A percentile compares a stretch with the other conserved stretches of the same genome.
Evolutionary conservation across 2,113 vertebrate species (phyloP).

Genomic region (Rhagologus leucostigma): DNA sequence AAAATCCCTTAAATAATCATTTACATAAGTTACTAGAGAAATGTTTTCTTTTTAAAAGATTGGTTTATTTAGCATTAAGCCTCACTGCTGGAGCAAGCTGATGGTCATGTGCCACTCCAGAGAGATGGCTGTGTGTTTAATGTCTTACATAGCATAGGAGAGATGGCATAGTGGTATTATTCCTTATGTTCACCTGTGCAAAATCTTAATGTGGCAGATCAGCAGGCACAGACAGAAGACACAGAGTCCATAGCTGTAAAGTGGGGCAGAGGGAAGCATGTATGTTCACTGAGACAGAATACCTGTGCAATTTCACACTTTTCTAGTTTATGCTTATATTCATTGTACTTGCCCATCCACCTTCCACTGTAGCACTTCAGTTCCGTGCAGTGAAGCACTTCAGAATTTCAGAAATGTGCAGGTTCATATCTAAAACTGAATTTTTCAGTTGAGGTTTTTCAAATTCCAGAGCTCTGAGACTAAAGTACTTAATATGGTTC

Average conservation of each 20-base stretch:
- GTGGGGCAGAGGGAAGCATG: background rate
- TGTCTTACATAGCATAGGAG: background rate
- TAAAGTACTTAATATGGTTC: background rate
- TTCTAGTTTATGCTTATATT: background rate
- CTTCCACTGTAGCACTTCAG: background rate
- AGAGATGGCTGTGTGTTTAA: background rate
- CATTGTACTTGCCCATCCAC: background rate
- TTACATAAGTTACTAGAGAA: background rate
- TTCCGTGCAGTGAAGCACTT: background rate
- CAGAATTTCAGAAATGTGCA: background rate
- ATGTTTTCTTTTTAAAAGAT: background rate
- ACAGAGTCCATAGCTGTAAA: background rate
- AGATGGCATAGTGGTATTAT: background rate
- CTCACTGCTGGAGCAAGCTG: background rate
- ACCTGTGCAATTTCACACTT: background rate
- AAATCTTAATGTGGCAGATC: background rate
- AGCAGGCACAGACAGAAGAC: background rate
- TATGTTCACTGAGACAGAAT: background rate
- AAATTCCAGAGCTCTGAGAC: background rate
- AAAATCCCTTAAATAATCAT: background rate
- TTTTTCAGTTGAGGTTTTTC: background rate
- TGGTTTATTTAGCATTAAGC: background rate
- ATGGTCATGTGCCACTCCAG: background rate
- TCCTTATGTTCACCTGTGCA: background rate
- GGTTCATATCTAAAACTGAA: background rate